Evolutionary conservation across 1,140 invertebrate species (phyloP), one percentile per base, ranked within the genome.

Genomic region (Bombus huntii): DNA sequence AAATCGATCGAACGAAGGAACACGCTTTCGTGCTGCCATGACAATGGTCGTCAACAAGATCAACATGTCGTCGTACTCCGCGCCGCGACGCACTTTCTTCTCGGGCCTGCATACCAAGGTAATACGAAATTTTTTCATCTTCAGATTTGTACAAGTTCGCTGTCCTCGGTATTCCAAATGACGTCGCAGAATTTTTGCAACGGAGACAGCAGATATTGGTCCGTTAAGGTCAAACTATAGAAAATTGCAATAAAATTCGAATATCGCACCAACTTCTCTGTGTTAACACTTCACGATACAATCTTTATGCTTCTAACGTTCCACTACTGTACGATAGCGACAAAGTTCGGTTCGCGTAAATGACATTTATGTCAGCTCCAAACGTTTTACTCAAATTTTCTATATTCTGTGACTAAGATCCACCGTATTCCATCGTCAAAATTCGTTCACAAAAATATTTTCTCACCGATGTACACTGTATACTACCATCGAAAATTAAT

Each of bases 41-140:
- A 94, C 93, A 89, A 94, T 94, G 93, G 93, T 94, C 86, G 93
- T 93, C 88, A 94, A 93, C 86, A 94, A 94, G 85, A 93, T 93
- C 92, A 92, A 94, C 92, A 94, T 94, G 93, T 92, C 91, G 90
- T 92, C 92, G 86, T 93, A 93, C 74, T 91, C 93, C 62, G 72
- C 92, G n/a, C 91, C 89, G 44, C 89, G 92, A 79, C 92, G 93
- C 76, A 90, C 92, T 68, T 92, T 94, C 86, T 91, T 93, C 88
- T 93, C 92, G 70, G 92, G 89, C 83, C 88, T 94, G 86, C 93
- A 92, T 59, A 88, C 90, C 10, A 93, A 94, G 93, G 93, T 94
- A 93, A 92, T 66, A 31, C 28, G 22, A 78, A 47, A 44, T 34
- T 31, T 44, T 31, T 10, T 28, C 28, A 0, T 4, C 1, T 53